Percentiles rank a stretch among this genome's conserved stretches.
phyloP scores from a whole-genome alignment of 1,140 invertebrate genomes.

The Metopolophium dirhodum region DNA sequence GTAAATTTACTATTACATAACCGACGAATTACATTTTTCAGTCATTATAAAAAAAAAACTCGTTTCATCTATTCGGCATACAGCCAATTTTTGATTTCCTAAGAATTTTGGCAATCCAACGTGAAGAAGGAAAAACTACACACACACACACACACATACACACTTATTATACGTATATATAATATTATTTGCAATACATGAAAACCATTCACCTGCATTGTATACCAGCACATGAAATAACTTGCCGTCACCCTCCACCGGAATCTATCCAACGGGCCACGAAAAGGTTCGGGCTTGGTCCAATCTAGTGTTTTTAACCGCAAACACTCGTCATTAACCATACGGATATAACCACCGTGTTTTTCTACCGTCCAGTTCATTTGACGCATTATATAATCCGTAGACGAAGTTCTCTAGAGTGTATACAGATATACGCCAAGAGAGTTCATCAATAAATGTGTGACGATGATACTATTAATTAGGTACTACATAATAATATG shows the following conservation, averaged over 20 bases:
- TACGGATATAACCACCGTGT: conserved; percentile 63
- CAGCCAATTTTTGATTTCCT: conserved; percentile 34
- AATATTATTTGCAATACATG: background rate
- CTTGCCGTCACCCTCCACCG: conserved; percentile 70
- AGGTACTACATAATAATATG: too few relatives aligned
- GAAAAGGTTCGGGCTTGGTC: conserved; percentile 66
- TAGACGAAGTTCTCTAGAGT: conserved; percentile 58
- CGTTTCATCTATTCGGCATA: conserved; percentile 19
- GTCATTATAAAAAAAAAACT: background rate
- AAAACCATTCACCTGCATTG: conserved; percentile 64
- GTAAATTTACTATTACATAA: background rate
- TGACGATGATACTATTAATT: background rate
- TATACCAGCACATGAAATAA: conserved; percentile 74
- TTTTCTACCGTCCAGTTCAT: conserved; percentile 63
- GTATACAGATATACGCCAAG: background rate
- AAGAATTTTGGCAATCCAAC: conserved; percentile 45
- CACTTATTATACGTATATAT: background rate
- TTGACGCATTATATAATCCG: conserved; percentile 64
- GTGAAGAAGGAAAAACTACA: background rate
- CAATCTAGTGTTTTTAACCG: conserved; percentile 64
- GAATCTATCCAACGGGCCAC: conserved; percentile 67
- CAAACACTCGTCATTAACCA: conserved; percentile 65
- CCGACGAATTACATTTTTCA: background rate
- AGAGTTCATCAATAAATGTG: background rate
- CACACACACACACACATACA: too few relatives aligned